Percentiles rank a stretch among this genome's conserved stretches.
phyloP scores from a whole-genome alignment of 2,113 vertebrate genomes.

The Pseudopodoces humilis region DNA sequence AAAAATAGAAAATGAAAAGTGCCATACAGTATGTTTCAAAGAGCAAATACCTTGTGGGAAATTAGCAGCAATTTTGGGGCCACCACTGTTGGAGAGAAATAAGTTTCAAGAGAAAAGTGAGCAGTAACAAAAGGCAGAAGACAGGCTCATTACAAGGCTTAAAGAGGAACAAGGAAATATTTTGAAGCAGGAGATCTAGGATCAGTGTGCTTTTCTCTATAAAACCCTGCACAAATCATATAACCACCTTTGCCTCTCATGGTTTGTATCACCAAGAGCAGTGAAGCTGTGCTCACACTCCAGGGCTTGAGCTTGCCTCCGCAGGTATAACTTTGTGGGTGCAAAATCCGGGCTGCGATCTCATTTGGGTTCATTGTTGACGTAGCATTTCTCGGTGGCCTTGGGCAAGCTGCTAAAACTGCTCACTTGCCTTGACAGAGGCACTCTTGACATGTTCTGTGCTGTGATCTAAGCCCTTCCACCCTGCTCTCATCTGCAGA shows the following conservation, averaged over 20 bases:
- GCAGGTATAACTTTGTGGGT: not conserved
- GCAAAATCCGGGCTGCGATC: not conserved
- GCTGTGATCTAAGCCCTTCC: not conserved
- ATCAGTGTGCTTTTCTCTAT: not conserved
- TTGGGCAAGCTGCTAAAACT: not conserved
- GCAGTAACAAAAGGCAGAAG: not conserved
- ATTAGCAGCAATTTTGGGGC: constrained; percentile 70
- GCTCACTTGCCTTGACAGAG: not conserved
- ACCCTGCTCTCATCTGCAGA: not conserved
- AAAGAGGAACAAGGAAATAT: not conserved
- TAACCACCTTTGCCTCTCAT: rapidly evolving
- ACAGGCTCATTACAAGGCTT: not conserved
- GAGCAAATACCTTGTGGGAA: constrained; percentile 65
- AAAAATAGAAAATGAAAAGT: constrained; percentile 37
- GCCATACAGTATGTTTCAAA: constrained; percentile 58
- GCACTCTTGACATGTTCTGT: rapidly evolving
- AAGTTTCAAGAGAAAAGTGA: constrained; percentile 57
- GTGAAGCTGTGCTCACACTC: rapidly evolving
- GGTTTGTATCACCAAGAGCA: not conserved
- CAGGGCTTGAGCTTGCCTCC: not conserved
- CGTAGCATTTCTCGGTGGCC: not conserved
- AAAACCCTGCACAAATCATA: not conserved
- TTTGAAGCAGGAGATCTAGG: not conserved
- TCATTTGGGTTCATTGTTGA: not conserved
- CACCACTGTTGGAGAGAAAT: constrained; percentile 42